Conservation (phyloP, 1,140 invertebrate genomes). For the Apocrypta bakeri region DNA sequence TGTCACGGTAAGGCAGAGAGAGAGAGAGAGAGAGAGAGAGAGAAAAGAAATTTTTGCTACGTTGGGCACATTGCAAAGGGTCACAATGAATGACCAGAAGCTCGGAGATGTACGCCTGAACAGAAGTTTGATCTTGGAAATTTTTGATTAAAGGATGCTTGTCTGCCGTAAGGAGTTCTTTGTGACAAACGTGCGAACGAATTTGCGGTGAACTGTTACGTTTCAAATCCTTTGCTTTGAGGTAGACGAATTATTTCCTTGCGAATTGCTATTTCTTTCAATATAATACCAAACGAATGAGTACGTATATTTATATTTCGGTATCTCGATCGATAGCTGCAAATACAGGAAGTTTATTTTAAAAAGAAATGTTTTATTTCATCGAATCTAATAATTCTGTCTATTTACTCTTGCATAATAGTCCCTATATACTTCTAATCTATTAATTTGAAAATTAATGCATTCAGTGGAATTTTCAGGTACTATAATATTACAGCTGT, state of each 20-base stretch:
- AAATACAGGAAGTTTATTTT: no score
- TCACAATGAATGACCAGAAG: background rate
- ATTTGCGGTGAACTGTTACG: background rate
- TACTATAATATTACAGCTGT: background rate
- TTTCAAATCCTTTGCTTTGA: background rate
- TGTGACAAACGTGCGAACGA: background rate
- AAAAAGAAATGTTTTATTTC: no score
- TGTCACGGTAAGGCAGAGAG: background rate
- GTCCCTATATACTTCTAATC: no score
- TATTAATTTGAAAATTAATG: background rate
- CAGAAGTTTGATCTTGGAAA: background rate
- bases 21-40: background rate
- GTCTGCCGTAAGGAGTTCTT: background rate
- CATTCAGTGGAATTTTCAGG: no score
- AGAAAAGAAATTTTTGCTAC: background rate
- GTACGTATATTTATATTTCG: background rate
- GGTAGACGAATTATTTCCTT: background rate
- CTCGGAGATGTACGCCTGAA: background rate
- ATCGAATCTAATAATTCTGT: no score
- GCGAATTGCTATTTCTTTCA: background rate
- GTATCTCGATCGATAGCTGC: no score
- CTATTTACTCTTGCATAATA: no score
- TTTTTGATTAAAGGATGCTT: constrained; percentile 28
- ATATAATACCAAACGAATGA: background rate
- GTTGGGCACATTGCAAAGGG: background rate